Base-by-base conservation (phyloP, 2,888 invertebrate genomes). In the Tillus elongatus region DNA sequence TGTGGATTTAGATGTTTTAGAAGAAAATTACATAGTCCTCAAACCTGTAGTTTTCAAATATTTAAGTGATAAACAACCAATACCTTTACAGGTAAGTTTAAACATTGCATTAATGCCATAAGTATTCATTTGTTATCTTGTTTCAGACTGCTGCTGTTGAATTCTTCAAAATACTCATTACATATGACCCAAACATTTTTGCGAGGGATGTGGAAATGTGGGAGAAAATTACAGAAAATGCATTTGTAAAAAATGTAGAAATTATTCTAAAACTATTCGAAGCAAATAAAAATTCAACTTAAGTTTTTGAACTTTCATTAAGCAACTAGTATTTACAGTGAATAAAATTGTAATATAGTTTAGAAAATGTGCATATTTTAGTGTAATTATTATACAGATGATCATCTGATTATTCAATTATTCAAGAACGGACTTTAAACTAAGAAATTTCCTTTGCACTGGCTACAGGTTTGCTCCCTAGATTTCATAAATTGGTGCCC, bases 51-150 rank as follows among this genome's bases (percentile, higher is more conserved):
- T 68, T 8, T 57, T 68, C 10, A 51, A 60, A 0, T 82, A 82
- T 56, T 64, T 82, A 14, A 74, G 71, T 41, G 61, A 63, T 37
- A 68, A 70, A 39, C 82, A 82, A 55, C 77, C 81, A 10, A 63
- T 67, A 38, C 69, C 71, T 2, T 61, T 82, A 42, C 81, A 81
- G 71, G 82, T 80, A 54, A 50, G 47, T 39, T 14, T 34, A 16
- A 28, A 6, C 15, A 6, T 9, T 10, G 35, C 15, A 13, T 31
- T 29, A 8, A 35, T 39, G 29, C n/a, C n/a, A n/a, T n/a, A n/a
- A n/a, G n/a, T n/a, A n/a, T n/a, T n/a, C n/a, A n/a, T n/a, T n/a
- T n/a, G n/a, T n/a, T n/a, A n/a, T n/a, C n/a, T n/a, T 36, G 35
- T 52, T 58, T 11, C 59, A 79, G 77, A 54, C 57, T 30, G 61